Base-by-base conservation (phyloP, 2,113 vertebrate species). In the Melanotaenia duboulayi region DNA sequence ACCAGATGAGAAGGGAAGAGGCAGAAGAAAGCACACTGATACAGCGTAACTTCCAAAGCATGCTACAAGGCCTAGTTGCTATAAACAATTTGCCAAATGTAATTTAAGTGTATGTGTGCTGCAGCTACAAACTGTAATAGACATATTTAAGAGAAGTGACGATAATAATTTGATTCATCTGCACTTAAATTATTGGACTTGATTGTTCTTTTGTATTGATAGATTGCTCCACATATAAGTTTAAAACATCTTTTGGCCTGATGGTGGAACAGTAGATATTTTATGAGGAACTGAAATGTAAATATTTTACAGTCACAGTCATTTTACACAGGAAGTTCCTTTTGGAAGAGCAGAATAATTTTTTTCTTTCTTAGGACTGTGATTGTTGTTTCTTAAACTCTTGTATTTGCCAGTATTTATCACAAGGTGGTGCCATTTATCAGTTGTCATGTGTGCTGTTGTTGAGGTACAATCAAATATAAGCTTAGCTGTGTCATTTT, bases 371-470 rank as follows among this genome's bases (percentile, higher is more conserved):
- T 28, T 74, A 49, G 48, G 44, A 23, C 14, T 71, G 60, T 48
- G 60, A 23, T 1, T 59, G 35, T 48, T 49, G 56, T 61, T 20
- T 19, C 24, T 22, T 20, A 57, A 35, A 4, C 11, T 74, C 9
- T 1, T 85, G 83, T 60, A 80, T 67, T 76, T 75, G 2, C 59
- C 28, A 10, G 8, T 68, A 71, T 70, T 12, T 9, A 62, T 83
- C 88, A 82, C 79, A 5, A 22, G 76, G 74, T 86, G 85, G 81
- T 14, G 80, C 67, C 72, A 70, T n/a, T 50, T 7, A 1, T 35
- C 32, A 35, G 32, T 59, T 20, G 16, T 22, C 32, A 62, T 37
- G 60, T 13, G 2, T 23, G 6, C 42, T 6, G 1, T 8, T 12
- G 16, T n/a, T 28, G 46, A 22, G 25, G 25, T 12, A 35, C 32